Percentiles rank a stretch among this genome's conserved stretches.
Evolutionary conservation across 1,140 invertebrate genomes (phyloP).

Genomic region (Drosophila arizonae): DNA sequence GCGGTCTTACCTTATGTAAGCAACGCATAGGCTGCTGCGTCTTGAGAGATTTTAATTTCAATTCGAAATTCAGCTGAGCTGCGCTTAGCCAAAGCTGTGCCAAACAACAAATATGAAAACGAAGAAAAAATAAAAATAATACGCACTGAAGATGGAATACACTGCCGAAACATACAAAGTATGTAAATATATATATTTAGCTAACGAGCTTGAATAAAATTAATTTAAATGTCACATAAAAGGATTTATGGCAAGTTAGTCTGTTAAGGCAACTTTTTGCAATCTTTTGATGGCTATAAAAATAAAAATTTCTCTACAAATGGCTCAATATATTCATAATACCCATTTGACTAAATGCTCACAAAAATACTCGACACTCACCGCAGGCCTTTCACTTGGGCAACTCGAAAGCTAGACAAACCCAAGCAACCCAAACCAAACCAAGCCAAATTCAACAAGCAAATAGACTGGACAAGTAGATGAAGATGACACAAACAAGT

Average conservation of each 20-base stretch:
- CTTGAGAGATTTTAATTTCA: conserved; percentile 41
- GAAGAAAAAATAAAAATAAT: conserved; percentile 2
- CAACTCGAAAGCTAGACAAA: conserved; percentile 33
- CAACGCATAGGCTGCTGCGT: conserved; percentile 31
- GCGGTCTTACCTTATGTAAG: conserved; percentile 30
- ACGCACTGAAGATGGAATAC: conserved; percentile 9
- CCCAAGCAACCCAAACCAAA: conserved; percentile 3
- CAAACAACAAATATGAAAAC: conserved; percentile 23
- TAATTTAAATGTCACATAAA: conserved; percentile 5
- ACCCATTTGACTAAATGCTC: conserved; percentile 7
- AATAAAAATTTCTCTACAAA: conserved; percentile 1
- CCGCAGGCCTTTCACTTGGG: conserved; percentile 42
- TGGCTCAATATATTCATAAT: conserved; percentile 20
- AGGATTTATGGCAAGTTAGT: background rate
- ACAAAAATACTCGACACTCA: conserved; percentile 17
- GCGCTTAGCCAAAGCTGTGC: conserved; percentile 14
- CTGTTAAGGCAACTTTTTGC: background rate
- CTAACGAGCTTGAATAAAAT: background rate
- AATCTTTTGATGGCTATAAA: background rate
- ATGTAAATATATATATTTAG: background rate
- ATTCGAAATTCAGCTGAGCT: conserved; percentile 28
- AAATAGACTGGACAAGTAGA: background rate
- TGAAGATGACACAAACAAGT: conserved; percentile 14
- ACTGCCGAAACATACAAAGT: background rate
- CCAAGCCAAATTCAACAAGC: conserved; percentile 29